A percentile compares a stretch with the other conserved stretches of the same genome.
These are phyloP conservation scores for Hoplodrina ambigua DNA, from an alignment of 2,888 invertebrate genomes.

Conservation along the genomic window DNA sequence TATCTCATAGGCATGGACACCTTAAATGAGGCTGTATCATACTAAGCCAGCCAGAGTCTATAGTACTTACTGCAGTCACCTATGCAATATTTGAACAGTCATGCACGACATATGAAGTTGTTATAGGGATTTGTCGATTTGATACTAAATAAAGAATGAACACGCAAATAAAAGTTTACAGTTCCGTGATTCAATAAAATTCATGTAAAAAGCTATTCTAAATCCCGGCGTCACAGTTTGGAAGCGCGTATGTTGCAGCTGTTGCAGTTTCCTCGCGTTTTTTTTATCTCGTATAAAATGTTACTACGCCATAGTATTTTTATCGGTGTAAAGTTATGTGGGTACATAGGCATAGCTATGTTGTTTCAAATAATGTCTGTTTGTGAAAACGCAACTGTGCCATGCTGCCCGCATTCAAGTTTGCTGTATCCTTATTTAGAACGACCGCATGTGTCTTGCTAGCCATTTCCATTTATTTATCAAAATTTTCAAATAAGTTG, in stretches of 20 bases:
- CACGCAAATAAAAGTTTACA: slow-evolving; percentile 9
- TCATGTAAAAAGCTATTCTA: slow-evolving; percentile 15
- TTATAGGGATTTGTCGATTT: background rate
- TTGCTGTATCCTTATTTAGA: too few species aligned
- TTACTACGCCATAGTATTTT: background rate
- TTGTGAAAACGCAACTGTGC: background rate
- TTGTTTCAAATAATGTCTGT: background rate
- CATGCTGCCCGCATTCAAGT: too few species aligned
- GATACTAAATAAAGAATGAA: background rate
- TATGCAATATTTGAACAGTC: background rate
- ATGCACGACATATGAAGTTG: background rate
- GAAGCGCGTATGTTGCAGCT: slow-evolving; percentile 30
- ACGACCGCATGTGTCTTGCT: background rate
- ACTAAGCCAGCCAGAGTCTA: too few species aligned
- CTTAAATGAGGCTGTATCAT: too few species aligned
- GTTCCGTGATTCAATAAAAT: slow-evolving; percentile 29
- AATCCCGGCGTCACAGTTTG: slow-evolving; percentile 15
- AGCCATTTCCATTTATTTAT: background rate
- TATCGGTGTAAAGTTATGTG: background rate
- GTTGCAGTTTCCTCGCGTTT: slow-evolving; percentile 15
- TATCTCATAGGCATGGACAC: too few species aligned
- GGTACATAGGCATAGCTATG: background rate
- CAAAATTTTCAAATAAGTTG: too few species aligned
- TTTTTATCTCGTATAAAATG: slow-evolving; percentile 26
- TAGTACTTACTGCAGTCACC: background rate